A percentile compares a stretch with the other conserved stretches of the same genome.
Conservation (phyloP, 2,797 vertebrate genomes). For the Chelidonichthys spinosus region DNA sequence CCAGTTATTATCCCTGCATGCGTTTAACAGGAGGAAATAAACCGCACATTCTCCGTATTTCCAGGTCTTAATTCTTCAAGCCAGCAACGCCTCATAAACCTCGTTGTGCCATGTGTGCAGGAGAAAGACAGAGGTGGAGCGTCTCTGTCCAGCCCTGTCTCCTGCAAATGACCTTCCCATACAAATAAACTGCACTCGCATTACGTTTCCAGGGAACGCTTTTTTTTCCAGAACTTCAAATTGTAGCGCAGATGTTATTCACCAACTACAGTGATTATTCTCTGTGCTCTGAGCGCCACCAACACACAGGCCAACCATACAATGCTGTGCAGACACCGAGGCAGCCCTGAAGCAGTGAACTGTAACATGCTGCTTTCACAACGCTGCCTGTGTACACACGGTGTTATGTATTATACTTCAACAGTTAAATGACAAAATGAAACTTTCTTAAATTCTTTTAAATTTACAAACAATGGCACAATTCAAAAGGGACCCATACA, state of each 20-base stretch:
- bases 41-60: slow-evolving; percentile 20
- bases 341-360: neutral
- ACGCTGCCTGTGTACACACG: neutral
- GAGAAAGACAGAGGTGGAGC: neutral
- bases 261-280: neutral
- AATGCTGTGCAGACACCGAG: neutral
- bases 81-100: slow-evolving; percentile 38
- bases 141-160: neutral
- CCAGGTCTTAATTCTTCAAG: slow-evolving; percentile 19
- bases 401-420: neutral
- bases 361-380: neutral
- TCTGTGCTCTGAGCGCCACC: neutral
- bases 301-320: neutral
- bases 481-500: too few relatives aligned
- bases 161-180: too few relatives aligned
- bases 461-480: too few relatives aligned
- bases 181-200: too few relatives aligned
- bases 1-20: slow-evolving; percentile 40
- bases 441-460: too few relatives aligned
- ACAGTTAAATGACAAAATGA: too few relatives aligned
- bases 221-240: neutral
- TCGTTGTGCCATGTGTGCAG: neutral
- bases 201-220: too few relatives aligned
- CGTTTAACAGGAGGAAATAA: slow-evolving; percentile 34
- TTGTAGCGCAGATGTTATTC: neutral